Base-by-base conservation (phyloP, 35 echinoderm and acorn worm genomes). In the Stichopus chloronotus region DNA sequence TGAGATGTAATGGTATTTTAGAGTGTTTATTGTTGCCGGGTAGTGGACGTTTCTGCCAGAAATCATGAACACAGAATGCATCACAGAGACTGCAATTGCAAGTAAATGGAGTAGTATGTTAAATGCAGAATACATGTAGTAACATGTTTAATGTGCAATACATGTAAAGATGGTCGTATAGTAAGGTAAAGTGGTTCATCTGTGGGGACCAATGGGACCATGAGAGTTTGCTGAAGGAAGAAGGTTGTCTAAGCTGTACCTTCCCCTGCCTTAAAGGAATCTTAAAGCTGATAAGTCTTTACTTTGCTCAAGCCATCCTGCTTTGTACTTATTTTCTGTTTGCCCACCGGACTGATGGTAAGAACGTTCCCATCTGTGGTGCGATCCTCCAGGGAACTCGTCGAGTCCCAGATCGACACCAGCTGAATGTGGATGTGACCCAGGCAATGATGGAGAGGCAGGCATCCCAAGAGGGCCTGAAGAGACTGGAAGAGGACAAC, bases 371-470 rank as follows among this genome's bases (percentile, higher is more conserved):
- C 78, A 52, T 54, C 69, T 7, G 76, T 84, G 25, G 52, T 21
- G 87, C 91, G n/a, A 77, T 81, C 13, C 91, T 98, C 11, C 55
- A 63, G 19, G 87, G 86, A 96, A 86, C 83, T 98, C 9, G 3
- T 98, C 1, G 88, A 94, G 59, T 55, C 92, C 86, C 97, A 98
- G 69, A 94, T 98, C 23, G 20, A 55, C 52, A 98, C 93, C 53
- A 96, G 54, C 88, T 95, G 9, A 98, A 98, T 83, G 88, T 78
- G 54, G 95, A 98, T 54, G 78, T 98, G 8, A 93, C 95, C 58
- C 53, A 92, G 53, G 81, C 87, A 9, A 57, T 98, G 72, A 79
- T 68, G 22, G 95, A 96, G 54, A 79, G 81, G 24, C 97, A 98
- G 58, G 55, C 91, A 43, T 59, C 92, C 56, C 79, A 86, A 53